Conservation (phyloP, 2,888 invertebrate species). For the Masnerella sp. region DNA sequence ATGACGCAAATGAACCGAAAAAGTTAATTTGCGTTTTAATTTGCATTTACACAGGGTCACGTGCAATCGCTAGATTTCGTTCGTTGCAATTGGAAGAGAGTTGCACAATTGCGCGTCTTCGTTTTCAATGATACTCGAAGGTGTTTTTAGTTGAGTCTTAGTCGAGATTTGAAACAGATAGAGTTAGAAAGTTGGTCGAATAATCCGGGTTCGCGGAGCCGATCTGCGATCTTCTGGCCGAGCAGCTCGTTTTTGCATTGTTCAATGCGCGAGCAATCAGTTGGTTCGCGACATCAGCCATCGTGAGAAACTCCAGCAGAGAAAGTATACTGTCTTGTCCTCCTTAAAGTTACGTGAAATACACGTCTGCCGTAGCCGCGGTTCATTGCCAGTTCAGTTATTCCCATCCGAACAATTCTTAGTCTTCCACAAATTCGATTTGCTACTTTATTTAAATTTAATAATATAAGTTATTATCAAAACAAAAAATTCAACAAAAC, state of each 20-base stretch:
- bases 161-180: slow-evolving; percentile 15
- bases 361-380: slow-evolving; percentile 13
- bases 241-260: slow-evolving; percentile 24
- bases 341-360: slow-evolving; percentile 49
- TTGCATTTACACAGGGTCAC: too few relatives aligned
- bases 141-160: slow-evolving; percentile 7
- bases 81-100: too few relatives aligned
- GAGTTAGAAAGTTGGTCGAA: slow-evolving; percentile 37
- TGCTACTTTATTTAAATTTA: too few relatives aligned
- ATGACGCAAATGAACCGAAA: too few relatives aligned
- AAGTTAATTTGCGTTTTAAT: too few relatives aligned
- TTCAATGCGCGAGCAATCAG: slow-evolving; percentile 50
- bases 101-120: slow-evolving; percentile 9
- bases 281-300: slow-evolving; percentile 50
- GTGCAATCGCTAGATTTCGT: too few relatives aligned
- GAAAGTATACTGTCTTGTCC: slow-evolving; percentile 50
- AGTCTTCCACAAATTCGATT: too few relatives aligned
- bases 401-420: neutral
- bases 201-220: slow-evolving; percentile 8
- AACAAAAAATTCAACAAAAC: too few relatives aligned
- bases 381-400: slow-evolving; percentile 11
- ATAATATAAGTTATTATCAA: too few relatives aligned
- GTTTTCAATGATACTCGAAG: slow-evolving; percentile 23
- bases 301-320: slow-evolving; percentile 52
- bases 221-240: slow-evolving; percentile 29